Base-by-base conservation (phyloP, 2,113 vertebrate genomes). In the Calyptomena viridis region DNA sequence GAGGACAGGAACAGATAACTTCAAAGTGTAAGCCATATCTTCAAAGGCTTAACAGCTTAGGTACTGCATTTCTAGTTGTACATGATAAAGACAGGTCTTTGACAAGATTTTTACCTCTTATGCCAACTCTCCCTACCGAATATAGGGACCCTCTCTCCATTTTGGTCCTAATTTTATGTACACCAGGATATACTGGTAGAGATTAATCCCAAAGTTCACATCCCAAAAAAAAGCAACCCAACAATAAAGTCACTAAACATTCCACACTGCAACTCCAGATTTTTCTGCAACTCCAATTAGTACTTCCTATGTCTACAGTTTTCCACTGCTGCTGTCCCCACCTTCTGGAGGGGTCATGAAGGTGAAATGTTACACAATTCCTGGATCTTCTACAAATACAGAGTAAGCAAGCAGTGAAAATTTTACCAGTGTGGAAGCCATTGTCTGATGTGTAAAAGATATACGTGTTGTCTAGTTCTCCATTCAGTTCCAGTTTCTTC, bases 371-470 rank as follows among this genome's bases (percentile, higher is more conserved):
- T 77, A 69, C 0, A 2, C 2, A 8, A 14, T 25, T 88, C 35
- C 33, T 37, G 33, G 15, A 80, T 75, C 52, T 60, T 72, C 42
- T 73, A 69, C 31, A 85, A 67, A 42, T 3, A 10, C 35, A n/a
- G n/a, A n/a, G n/a, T 40, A 37, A 83, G n/a, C 40, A 89, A 56
- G 47, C n/a, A 83, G 39, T 47, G 13, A 92, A 84, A 77, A 16
- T 44, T 66, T 72, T 95, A 99, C 99, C 99, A 83, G 99, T 99
- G 96, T 99, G 99, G 96, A 98, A 99, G 81, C 99, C 99, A 14
- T 99, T 99, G 96, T 99, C 99, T 16, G 99, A 99, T 27, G 99
- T 99, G 73, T 99, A 99, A 84, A 99, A 98, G 96, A 99, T 97
- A 87, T 99, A 99, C 0, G 99, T 99, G 96, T 99, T 98, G 87